A percentile compares a stretch with the other conserved stretches of the same genome.
These are phyloP conservation scores for Chrysopa pallens DNA, from an alignment of 1,140 invertebrate species.

Conservation along the genomic window DNA sequence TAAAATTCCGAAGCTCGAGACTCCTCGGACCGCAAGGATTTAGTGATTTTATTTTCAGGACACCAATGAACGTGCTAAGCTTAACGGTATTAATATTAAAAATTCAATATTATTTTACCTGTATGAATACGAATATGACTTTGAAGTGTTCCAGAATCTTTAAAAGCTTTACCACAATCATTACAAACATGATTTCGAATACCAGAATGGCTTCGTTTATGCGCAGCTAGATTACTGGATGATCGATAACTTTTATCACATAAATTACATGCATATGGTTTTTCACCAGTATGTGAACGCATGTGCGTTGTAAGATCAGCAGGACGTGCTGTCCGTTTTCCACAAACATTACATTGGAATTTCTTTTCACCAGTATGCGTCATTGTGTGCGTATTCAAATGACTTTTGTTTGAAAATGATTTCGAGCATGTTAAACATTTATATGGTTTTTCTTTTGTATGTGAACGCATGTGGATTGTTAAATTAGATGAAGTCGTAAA, in stretches of 20 bases:
- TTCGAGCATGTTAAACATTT: too few relatives aligned
- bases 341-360: slow-evolving; percentile 15
- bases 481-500: neutral
- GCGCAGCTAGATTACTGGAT: slow-evolving; percentile 30
- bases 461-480: slow-evolving; percentile 11
- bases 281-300: slow-evolving; percentile 26
- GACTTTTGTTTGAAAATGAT: slow-evolving; percentile 9
- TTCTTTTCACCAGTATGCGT: slow-evolving; percentile 22
- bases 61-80: too few relatives aligned
- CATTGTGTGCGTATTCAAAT: slow-evolving; percentile 11
- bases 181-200: slow-evolving; percentile 29
- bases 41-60: too few relatives aligned
- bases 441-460: too few relatives aligned
- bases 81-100: too few relatives aligned
- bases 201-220: slow-evolving; percentile 28
- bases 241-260: slow-evolving; percentile 28
- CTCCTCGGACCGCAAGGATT: too few relatives aligned
- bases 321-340: slow-evolving; percentile 10
- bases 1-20: too few relatives aligned
- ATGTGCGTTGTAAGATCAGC: slow-evolving; percentile 26
- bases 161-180: slow-evolving; percentile 29
- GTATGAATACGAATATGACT: slow-evolving; percentile 28
- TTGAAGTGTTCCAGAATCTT: slow-evolving; percentile 29
- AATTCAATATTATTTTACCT: slow-evolving; percentile 19
- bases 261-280: slow-evolving; percentile 29